Percentiles rank a stretch among this genome's conserved stretches.
phyloP scores from a whole-genome alignment of 53 echinoderm and acorn worm species.

The Apostichopus leukothele region DNA sequence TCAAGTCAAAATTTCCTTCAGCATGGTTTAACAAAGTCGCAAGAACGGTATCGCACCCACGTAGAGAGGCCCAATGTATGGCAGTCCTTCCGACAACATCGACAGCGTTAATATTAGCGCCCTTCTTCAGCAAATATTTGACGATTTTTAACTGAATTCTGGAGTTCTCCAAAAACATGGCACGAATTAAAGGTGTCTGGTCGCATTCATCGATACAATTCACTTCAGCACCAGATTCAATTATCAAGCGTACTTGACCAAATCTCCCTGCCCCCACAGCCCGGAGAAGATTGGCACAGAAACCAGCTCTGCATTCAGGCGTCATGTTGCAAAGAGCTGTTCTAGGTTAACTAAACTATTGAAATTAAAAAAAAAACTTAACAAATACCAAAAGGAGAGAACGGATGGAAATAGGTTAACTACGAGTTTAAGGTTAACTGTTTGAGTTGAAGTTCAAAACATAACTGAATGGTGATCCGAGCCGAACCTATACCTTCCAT shows the following conservation, averaged over 20 bases:
- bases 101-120: too few relatives aligned
- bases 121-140: neutral
- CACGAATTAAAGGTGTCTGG: constrained; percentile 77
- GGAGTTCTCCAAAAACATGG: constrained; percentile 74
- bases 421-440: too few relatives aligned
- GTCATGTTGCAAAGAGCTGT: too few relatives aligned
- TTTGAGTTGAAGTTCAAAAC: too few relatives aligned
- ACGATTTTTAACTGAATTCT: constrained; percentile 64
- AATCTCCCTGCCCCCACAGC: constrained; percentile 56
- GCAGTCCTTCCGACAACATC: constrained; percentile 62
- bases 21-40: constrained; percentile 53
- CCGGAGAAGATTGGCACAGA: too few relatives aligned
- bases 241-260: constrained; percentile 78
- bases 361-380: too few relatives aligned
- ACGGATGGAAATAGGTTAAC: too few relatives aligned
- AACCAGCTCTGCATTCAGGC: too few relatives aligned
- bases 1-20: constrained; percentile 74
- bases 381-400: too few relatives aligned
- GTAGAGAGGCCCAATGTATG: constrained; percentile 78
- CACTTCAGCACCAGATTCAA: constrained; percentile 69
- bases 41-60: constrained; percentile 68
- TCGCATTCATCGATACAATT: constrained; percentile 69
- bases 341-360: too few relatives aligned
- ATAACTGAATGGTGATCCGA: too few relatives aligned
- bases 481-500: too few relatives aligned